Percentiles rank a stretch among this genome's conserved stretches.
These are phyloP conservation scores for Toxostoma redivivum DNA, from an alignment of 2,113 vertebrate genomes.

Conservation along the genomic window DNA sequence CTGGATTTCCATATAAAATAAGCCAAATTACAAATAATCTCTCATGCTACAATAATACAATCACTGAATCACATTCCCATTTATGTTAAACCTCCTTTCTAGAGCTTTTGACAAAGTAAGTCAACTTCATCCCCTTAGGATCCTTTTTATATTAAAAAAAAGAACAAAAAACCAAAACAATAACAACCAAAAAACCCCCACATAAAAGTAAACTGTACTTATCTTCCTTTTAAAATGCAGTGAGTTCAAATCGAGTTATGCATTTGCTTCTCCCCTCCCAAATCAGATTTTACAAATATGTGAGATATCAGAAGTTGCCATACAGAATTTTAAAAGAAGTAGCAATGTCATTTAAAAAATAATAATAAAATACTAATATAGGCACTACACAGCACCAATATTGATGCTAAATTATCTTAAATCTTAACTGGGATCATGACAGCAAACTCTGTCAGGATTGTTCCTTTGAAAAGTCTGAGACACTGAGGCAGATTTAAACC, in stretches of 20 bases:
- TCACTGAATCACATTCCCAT: neutral
- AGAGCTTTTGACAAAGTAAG: neutral
- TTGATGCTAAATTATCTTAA: neutral
- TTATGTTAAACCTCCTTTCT: neutral
- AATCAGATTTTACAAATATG: neutral
- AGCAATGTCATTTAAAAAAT: neutral
- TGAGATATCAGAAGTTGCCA: neutral
- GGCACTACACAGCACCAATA: neutral
- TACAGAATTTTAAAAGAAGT: neutral
- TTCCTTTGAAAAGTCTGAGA: neutral
- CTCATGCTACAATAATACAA: neutral
- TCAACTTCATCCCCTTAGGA: neutral
- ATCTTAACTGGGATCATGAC: neutral
- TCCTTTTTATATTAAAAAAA: neutral
- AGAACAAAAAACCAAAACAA: too few relatives aligned
- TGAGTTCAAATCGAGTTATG: neutral
- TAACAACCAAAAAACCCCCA: neutral
- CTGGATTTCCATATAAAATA: neutral
- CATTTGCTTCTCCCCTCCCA: neutral
- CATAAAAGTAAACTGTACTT: rapidly evolving
- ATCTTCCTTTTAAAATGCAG: neutral
- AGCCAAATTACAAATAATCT: neutral
- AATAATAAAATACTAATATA: neutral
- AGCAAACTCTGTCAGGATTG: neutral
- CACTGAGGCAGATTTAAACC: neutral